Base-by-base conservation (phyloP, 2,888 invertebrate genomes). In the Idaea biselata region DNA sequence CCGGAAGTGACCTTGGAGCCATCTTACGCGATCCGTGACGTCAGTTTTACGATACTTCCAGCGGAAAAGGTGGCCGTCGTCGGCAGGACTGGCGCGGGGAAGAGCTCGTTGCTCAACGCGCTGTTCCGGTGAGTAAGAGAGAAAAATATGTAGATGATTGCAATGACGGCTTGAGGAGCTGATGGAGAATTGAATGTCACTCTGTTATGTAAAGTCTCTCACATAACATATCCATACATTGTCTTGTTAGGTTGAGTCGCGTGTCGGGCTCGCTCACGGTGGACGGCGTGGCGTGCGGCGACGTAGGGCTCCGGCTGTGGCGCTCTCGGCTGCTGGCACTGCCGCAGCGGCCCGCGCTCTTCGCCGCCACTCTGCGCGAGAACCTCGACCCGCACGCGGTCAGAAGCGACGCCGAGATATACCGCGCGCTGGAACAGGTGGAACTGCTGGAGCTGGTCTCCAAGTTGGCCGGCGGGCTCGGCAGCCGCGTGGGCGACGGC, bases 21-120 rank as follows among this genome's bases (percentile, higher is more conserved):
- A 0, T 60, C 71, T 0, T 84, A 74, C 65, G 91, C 91, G 0
- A 89, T 91, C 58, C 68, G 69, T 0, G 83, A 83, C 0, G 88
- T 96, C 3, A 94, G 86, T 72, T 94, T 96, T 71, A 75, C 74
- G 0, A 90, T 95, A 32, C 70, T 82, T 0, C 82, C 94, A 0
- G 89, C 88, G n/a, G 94, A 95, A 82, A 95, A 95, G 77, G 93
- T 96, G 4, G 97, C 96, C 0, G 95, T 97, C 18, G 96, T 97
- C 6, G 97, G 97, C 0, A 84, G 97, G 60, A 97, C 97, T 0
- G 97, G 97, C 0, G 97, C 97, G 0, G 97, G 97, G 32, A 97
- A 97, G 86, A 95, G 96, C 0, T 96, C 96, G 0, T 88, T 96
- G 6, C 94, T 97, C 60, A 94, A 95, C 0, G 96, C 96, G 0